phyloP scores from a whole-genome alignment of 2,113 vertebrate species.

The Hylia prasina region DNA sequence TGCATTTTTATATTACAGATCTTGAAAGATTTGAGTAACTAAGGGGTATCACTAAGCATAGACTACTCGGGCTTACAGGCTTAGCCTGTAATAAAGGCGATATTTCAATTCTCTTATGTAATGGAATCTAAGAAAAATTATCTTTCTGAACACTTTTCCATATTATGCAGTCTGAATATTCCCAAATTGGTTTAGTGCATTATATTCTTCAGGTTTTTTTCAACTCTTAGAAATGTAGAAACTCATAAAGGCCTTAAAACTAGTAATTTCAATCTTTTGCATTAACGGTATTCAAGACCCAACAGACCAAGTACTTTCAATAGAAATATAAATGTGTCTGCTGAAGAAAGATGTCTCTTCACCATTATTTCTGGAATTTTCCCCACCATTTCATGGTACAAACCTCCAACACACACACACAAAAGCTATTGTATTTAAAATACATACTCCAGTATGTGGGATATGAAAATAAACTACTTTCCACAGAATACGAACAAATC shows the following conservation, averaged over 20 bases:
- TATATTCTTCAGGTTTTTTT: background rate
- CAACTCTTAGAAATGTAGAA: background rate
- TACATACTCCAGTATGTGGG: background rate
- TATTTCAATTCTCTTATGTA: background rate
- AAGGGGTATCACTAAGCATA: background rate
- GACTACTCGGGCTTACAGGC: background rate
- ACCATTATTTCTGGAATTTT: background rate
- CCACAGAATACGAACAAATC: background rate
- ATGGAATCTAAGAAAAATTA: background rate
- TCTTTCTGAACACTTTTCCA: background rate
- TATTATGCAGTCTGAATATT: background rate
- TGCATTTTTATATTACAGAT: background rate
- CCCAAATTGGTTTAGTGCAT: background rate
- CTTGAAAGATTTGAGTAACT: background rate
- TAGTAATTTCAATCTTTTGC: background rate
- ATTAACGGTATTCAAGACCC: background rate
- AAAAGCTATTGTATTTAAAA: background rate
- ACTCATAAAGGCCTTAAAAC: background rate
- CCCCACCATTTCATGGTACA: background rate
- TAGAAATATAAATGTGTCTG: background rate
- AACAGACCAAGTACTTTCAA: background rate
- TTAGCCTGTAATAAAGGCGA: background rate
- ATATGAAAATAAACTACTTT: background rate
- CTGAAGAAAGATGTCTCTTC: background rate
- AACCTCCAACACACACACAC: background rate